phyloP scores from a whole-genome alignment of 2,888 invertebrate species.

The Salticus scenicus region DNA sequence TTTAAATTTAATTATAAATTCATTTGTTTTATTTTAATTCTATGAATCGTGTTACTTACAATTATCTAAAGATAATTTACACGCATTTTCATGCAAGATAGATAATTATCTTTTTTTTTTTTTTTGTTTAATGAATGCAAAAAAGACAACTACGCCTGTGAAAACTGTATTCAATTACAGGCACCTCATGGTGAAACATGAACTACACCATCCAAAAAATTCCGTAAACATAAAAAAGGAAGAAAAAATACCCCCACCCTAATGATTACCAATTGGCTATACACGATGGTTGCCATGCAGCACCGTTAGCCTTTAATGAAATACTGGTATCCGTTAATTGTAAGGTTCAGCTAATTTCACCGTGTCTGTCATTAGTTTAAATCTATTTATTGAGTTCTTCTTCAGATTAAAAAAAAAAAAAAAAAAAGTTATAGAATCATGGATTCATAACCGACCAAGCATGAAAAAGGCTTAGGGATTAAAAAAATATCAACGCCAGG shows the following conservation, averaged over 20 bases:
- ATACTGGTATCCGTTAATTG: not conserved
- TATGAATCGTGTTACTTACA: too few species aligned
- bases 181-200: not conserved
- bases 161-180: not conserved
- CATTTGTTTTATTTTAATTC: too few species aligned
- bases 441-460: slow-evolving; percentile 15
- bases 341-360: not conserved
- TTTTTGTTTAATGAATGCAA: too few species aligned
- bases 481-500: not conserved
- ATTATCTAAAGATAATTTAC: too few species aligned
- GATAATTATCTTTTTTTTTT: too few species aligned
- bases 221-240: not conserved
- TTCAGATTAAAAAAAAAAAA: not conserved
- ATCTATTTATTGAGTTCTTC: slow-evolving; percentile 3
- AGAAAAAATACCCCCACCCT: not conserved
- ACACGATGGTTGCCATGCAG: not conserved
- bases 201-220: not conserved
- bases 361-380: not conserved
- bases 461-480: slow-evolving; percentile 8
- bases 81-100: too few species aligned
- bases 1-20: too few species aligned
- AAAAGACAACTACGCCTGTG: too few species aligned
- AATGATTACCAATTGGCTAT: not conserved
- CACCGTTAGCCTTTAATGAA: slow-evolving; percentile 4
- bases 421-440: not conserved